A percentile compares a stretch with the other conserved stretches of the same genome.
These are phyloP conservation scores for Drosophila pallidifrons DNA, from an alignment of 1,140 invertebrate genomes.

Conservation along the genomic window DNA sequence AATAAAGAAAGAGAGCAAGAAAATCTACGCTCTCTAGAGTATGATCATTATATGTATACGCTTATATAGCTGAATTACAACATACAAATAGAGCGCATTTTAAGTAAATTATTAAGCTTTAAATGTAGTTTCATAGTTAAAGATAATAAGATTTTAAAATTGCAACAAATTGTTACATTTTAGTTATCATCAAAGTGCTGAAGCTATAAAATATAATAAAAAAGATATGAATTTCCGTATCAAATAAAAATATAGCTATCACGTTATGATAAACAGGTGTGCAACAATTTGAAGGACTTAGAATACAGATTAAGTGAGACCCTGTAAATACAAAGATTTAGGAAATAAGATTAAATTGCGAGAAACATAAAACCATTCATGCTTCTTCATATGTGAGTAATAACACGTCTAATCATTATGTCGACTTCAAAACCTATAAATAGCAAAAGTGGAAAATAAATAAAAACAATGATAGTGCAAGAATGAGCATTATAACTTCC, in stretches of 20 bases:
- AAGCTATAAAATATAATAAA: neutral
- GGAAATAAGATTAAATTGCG: neutral
- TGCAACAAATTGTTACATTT: too few relatives aligned
- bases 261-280: neutral
- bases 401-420: neutral
- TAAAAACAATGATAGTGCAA: slow-evolving; percentile 58
- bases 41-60: neutral
- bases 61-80: neutral
- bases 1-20: slow-evolving; percentile 24
- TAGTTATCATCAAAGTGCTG: too few relatives aligned
- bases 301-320: neutral
- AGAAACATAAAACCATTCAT: neutral
- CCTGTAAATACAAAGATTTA: neutral
- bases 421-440: slow-evolving; percentile 15
- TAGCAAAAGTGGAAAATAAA: neutral
- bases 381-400: too few relatives aligned
- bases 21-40: neutral
- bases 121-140: neutral
- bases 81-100: neutral
- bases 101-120: neutral
- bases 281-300: neutral
- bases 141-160: too few relatives aligned
- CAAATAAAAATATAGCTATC: neutral
- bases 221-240: neutral
- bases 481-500: neutral